Percentiles rank a stretch among this genome's conserved stretches.
Evolutionary conservation across 1,140 invertebrate genomes (phyloP).

Genomic region (Arctopsyche grandis): DNA sequence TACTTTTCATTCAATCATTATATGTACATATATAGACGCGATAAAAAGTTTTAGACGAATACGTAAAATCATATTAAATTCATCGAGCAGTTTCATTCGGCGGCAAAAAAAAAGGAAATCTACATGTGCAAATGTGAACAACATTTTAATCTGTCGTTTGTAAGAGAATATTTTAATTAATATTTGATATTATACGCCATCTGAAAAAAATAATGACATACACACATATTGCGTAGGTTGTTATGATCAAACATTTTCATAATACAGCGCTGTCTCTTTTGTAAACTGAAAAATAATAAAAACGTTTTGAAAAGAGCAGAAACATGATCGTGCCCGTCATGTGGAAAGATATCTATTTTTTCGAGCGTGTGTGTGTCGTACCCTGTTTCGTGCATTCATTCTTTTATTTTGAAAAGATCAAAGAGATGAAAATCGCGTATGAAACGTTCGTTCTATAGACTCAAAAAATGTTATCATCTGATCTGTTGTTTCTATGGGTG

Average conservation of each 20-base stretch:
- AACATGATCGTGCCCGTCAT: neutral
- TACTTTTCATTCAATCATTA: no score
- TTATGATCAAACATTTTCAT: no score
- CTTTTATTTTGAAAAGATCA: slow-evolving; percentile 2
- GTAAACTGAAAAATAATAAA: neutral
- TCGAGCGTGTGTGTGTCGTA: neutral
- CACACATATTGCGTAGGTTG: no score
- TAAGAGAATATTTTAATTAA: no score
- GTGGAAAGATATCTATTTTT: slow-evolving; percentile 17
- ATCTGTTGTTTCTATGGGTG: no score
- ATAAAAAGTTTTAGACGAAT: neutral
- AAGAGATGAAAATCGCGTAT: neutral
- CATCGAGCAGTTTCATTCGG: neutral
- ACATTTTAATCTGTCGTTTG: no score
- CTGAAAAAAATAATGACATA: no score
- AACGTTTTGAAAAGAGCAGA: neutral
- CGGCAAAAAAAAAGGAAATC: neutral
- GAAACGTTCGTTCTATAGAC: neutral
- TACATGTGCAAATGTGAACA: neutral
- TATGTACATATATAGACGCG: no score
- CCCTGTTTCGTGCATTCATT: neutral
- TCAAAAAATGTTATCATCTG: neutral
- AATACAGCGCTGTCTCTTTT: no score
- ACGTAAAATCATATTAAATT: neutral
- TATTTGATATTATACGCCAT: no score